These are phyloP conservation scores for Rhimphoctona megacephalus DNA, from an alignment of 2,888 invertebrate species.

Conservation along the genomic window DNA sequence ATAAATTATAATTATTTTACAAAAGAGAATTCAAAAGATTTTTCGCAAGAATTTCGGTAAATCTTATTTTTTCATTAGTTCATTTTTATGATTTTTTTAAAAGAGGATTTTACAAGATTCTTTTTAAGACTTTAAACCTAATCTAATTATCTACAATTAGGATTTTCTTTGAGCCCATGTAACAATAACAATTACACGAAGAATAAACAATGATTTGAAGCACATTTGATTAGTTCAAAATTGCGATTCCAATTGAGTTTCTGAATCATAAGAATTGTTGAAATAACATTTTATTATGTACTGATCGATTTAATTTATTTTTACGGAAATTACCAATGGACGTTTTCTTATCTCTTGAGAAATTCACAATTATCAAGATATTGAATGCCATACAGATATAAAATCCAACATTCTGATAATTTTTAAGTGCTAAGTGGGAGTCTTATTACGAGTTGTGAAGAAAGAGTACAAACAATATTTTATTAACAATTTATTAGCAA, in stretches of 20 bases:
- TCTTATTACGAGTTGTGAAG: neutral
- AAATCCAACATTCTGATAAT: neutral
- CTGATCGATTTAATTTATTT: neutral
- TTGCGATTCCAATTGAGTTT: neutral
- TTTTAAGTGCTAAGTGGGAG: neutral
- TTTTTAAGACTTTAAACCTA: too few relatives aligned
- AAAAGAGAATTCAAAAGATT: neutral
- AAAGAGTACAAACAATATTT: neutral
- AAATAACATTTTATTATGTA: neutral
- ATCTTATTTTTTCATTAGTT: neutral
- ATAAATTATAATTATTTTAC: neutral
- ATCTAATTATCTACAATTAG: neutral
- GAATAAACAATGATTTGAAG: neutral
- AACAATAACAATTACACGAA: neutral
- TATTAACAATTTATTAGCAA: neutral
- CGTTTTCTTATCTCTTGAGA: constrained; percentile 4
- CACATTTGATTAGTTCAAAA: neutral
- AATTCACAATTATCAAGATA: neutral
- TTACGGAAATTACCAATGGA: neutral
- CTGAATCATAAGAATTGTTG: neutral
- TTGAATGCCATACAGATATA: neutral
- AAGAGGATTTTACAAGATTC: neutral
- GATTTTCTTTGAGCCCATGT: neutral
- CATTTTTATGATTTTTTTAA: neutral
- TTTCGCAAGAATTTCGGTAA: neutral